A percentile compares a stretch with the other conserved stretches of the same genome.
Conservation (phyloP, 2,797 vertebrate species). For the Myoxocephalus aenaeus region DNA sequence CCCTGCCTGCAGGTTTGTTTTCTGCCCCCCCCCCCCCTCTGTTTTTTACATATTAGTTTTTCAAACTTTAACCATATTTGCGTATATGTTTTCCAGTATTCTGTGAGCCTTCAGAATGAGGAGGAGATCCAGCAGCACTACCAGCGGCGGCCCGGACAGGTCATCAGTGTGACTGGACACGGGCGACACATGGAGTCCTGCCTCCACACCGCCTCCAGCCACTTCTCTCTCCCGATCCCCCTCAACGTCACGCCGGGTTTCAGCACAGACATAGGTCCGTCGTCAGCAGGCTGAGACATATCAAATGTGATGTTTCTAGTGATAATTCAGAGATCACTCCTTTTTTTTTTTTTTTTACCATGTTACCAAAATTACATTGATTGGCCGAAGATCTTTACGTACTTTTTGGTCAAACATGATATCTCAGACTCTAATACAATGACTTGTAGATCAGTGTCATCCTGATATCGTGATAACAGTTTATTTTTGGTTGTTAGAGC, state of each 20-base stretch:
- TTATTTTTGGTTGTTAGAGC: too few species aligned
- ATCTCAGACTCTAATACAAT: too few species aligned
- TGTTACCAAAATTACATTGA: too few species aligned
- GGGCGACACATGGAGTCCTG: conserved; percentile 96
- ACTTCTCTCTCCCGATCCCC: conserved; percentile 96
- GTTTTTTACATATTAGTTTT: neutral
- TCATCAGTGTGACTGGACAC: conserved; percentile 88
- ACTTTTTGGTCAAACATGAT: too few species aligned
- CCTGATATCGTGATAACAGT: too few species aligned
- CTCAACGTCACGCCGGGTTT: conserved; percentile 97
- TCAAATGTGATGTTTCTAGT: neutral
- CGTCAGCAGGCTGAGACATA: neutral
- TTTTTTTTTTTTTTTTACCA: neutral
- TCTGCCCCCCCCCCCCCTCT: too few species aligned
- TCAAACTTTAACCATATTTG: neutral
- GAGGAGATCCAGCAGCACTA: conserved; percentile 93
- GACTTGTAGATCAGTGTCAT: too few species aligned
- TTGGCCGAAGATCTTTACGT: too few species aligned
- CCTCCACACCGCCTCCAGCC: conserved; percentile 93
- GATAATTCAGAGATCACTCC: neutral
- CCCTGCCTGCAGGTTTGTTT: conserved; percentile 93
- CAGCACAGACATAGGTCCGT: conserved; percentile 92
- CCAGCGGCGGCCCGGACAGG: conserved; percentile 88
- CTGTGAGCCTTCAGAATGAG: conserved; percentile 95
- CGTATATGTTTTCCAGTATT: conserved; percentile 84